phyloP scores from a whole-genome alignment of 1,140 invertebrate species.

The Zaprionus ghesquierei region DNA sequence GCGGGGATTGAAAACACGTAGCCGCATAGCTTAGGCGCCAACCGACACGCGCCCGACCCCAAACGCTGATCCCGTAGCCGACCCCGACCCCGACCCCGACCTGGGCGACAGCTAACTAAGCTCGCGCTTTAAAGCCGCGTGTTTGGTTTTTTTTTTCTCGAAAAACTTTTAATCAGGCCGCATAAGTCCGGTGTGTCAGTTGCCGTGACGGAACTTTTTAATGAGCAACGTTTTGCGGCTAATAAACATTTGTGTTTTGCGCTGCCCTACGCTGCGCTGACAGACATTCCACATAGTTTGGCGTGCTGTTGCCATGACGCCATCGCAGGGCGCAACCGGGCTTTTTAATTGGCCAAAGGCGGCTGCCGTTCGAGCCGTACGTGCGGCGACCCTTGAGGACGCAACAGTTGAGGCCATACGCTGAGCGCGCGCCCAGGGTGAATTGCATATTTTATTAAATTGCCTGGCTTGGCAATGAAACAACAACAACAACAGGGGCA shows the following conservation, averaged over 20 bases:
- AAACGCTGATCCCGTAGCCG: neutral
- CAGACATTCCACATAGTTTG: no score
- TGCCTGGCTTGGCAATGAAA: slow-evolving; percentile 44
- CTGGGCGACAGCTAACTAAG: slow-evolving; percentile 14
- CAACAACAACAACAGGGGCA: slow-evolving; percentile 25
- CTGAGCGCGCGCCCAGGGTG: no score
- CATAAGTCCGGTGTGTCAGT: slow-evolving; percentile 23
- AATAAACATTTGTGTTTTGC: slow-evolving; percentile 71
- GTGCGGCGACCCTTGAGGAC: slow-evolving; percentile 6
- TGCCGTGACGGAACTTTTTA: slow-evolving; percentile 72
- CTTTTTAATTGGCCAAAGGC: slow-evolving; percentile 71
- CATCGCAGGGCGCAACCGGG: slow-evolving; percentile 16
- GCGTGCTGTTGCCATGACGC: slow-evolving; percentile 70
- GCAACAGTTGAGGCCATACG: slow-evolving; percentile 56
- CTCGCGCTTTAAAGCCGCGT: slow-evolving; percentile 22
- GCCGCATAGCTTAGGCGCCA: neutral
- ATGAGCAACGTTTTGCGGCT: slow-evolving; percentile 78
- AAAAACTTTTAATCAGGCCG: slow-evolving; percentile 57
- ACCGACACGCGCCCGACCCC: neutral
- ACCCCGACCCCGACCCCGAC: neutral
- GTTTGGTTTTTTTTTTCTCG: slow-evolving; percentile 1
- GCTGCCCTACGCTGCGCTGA: neutral
- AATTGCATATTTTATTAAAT: slow-evolving; percentile 81
- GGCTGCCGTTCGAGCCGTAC: slow-evolving; percentile 13
- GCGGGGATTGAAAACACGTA: slow-evolving; percentile 23